phyloP scores from a whole-genome alignment of 2,113 vertebrate species.

The Baryphthengus martii region DNA sequence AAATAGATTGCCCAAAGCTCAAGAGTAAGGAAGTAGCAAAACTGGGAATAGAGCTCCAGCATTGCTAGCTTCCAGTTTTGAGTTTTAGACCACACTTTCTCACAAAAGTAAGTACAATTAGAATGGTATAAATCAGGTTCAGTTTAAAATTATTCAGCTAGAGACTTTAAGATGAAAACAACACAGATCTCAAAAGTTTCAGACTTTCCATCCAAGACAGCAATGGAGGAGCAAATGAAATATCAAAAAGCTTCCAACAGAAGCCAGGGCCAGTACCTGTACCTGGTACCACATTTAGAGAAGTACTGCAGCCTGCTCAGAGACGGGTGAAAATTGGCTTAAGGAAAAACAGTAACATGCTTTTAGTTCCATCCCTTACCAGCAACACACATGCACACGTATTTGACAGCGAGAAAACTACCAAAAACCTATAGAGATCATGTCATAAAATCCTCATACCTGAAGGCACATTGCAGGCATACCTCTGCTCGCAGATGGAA shows the following conservation, averaged over 20 bases:
- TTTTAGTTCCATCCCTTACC: neutral
- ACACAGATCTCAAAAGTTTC: neutral
- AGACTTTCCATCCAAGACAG: neutral
- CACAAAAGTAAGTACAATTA: neutral
- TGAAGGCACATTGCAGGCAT: slow-evolving; percentile 40
- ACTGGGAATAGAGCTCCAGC: neutral
- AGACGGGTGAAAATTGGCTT: neutral
- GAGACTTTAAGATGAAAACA: neutral
- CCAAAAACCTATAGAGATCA: neutral
- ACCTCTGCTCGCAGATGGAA: slow-evolving; percentile 33
- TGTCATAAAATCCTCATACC: neutral
- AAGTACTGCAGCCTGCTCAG: neutral
- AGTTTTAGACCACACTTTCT: neutral
- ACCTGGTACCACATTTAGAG: neutral
- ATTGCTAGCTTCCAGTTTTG: neutral
- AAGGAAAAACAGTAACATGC: neutral
- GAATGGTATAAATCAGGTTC: fast-evolving
- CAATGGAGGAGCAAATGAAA: neutral
- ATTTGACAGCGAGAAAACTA: neutral
- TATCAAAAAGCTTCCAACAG: neutral
- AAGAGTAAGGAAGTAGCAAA: neutral
- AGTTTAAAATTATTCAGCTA: neutral
- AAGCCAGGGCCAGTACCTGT: neutral
- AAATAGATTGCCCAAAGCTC: slow-evolving; percentile 15
- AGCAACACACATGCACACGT: neutral